phyloP scores from a whole-genome alignment of 2,888 invertebrate species.

The Reticulitermes lucifugus region DNA sequence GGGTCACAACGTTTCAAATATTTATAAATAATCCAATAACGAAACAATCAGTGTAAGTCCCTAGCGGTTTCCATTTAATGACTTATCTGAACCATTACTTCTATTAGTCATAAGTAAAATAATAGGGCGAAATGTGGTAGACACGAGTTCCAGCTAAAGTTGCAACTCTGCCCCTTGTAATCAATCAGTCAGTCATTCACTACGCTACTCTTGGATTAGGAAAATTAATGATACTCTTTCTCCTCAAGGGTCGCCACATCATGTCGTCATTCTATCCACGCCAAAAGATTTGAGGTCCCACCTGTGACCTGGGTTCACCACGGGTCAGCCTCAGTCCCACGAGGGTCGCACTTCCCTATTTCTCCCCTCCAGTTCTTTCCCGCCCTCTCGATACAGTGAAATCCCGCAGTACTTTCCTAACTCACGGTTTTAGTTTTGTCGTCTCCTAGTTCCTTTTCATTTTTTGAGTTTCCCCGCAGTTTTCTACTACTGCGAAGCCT shows the following conservation, averaged over 20 bases:
- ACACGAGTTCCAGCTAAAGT: background rate
- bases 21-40: too few relatives aligned
- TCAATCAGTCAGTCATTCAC: background rate
- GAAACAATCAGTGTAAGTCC: too few relatives aligned
- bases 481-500: constrained; percentile 1
- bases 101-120: too few relatives aligned
- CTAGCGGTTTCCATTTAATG: too few relatives aligned
- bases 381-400: too few relatives aligned
- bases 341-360: constrained; percentile 16
- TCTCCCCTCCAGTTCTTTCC: background rate
- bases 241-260: background rate
- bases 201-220: background rate
- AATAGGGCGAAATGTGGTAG: background rate
- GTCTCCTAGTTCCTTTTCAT: constrained; percentile 38
- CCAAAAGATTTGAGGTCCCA: constrained; percentile 2
- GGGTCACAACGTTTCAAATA: too few relatives aligned
- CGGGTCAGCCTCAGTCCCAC: constrained; percentile 19
- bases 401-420: constrained; percentile 1
- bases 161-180: background rate
- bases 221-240: background rate
- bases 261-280: background rate
- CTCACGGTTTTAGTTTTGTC: constrained; percentile 37
- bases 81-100: too few relatives aligned
- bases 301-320: constrained; percentile 11
- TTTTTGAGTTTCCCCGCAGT: constrained; percentile 40